phyloP scores from a whole-genome alignment of 2,113 vertebrate genomes.

The Crotophaga sulcirostris region DNA sequence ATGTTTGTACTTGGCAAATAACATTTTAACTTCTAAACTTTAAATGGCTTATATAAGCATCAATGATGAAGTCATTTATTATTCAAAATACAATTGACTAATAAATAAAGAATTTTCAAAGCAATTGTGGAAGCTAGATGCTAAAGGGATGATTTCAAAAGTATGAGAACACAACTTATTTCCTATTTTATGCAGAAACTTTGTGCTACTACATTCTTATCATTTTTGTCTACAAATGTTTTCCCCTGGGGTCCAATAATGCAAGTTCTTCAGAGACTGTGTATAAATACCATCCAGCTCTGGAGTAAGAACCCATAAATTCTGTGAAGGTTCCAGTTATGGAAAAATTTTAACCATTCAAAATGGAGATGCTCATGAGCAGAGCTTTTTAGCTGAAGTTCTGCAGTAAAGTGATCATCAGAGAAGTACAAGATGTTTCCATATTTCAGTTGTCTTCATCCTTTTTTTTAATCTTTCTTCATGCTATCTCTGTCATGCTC shows the following conservation, averaged over 20 bases:
- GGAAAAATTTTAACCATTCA: neutral
- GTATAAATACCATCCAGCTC: neutral
- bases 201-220: neutral
- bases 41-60: neutral
- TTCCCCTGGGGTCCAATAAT: neutral
- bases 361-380: neutral
- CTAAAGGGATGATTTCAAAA: neutral
- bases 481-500: neutral
- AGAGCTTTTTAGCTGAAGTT: neutral
- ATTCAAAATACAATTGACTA: neutral
- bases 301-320: neutral
- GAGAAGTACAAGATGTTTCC: neutral
- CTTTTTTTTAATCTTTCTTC: neutral
- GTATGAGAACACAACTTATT: neutral
- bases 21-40: neutral
- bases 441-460: neutral
- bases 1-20: neutral
- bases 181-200: neutral
- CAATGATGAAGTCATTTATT: neutral
- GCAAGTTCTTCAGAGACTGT: neutral
- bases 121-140: neutral
- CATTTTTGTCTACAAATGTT: neutral
- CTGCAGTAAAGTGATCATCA: neutral
- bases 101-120: neutral
- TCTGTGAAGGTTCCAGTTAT: neutral